Base-by-base conservation (phyloP, 2,888 invertebrate genomes). In the Ctena decussata region DNA sequence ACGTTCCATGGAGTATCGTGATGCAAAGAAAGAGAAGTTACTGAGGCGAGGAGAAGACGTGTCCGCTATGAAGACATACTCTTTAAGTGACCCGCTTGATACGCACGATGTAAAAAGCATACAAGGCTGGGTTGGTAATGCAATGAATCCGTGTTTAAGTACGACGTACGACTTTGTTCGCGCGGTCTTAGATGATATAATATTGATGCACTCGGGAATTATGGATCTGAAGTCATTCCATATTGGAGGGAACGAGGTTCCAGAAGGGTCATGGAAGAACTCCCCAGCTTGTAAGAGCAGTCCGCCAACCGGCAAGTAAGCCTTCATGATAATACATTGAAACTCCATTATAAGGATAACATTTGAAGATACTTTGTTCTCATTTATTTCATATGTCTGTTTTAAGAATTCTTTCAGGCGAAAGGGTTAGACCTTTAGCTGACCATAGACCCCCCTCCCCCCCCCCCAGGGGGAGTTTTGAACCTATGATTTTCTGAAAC, bases 131-230 rank as follows among this genome's bases (percentile, higher is more conserved):
- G 80, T 79, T 11, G 91, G 91, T 30, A 91, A 94, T 78, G 91
- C 91, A 2, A 87, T 93, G 15, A 92, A 93, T 79, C 93, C 93
- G 8, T 92, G 92, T 77, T 69, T 91, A 24, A 75, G 88, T 39
- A 80, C 91, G 6, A 86, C 89, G 5, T 92, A 90, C 76, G 53
- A 27, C 0, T 92, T 90, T 30, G 32, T 86, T 12, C 8, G 27
- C 15, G 24, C 11, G 21, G 37, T 69, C 6, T 5, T 69, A 6
- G 30, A 11, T 11, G 69, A 35, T 12, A 6, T 69, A 18, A 30
- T 69, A 3, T 3, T 15, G 8, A 35, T 69, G 8, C 69, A 69
- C 32, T 5, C 8, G 37, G 69, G 69, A 11, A 37, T 69, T 12
- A 32, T 35, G 69, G 69, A 69, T 24, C 24, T 69, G 8, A 11